Percentiles rank a stretch among this genome's conserved stretches.
phyloP scores from a whole-genome alignment of 2,113 vertebrate species.

The Anolis sagrei region DNA sequence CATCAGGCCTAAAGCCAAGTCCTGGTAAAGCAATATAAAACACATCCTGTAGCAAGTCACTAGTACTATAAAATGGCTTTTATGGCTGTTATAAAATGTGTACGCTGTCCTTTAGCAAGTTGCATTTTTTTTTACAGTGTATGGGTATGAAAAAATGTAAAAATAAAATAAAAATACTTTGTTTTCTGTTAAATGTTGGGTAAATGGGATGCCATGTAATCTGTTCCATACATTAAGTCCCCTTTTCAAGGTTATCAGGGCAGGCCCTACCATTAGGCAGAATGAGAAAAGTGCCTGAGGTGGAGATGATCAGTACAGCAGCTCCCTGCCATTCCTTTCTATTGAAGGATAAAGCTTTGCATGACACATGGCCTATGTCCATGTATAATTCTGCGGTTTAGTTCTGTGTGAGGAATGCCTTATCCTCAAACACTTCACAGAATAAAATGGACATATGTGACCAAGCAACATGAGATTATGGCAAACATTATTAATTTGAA shows the following conservation, averaged over 20 bases:
- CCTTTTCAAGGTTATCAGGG: background rate
- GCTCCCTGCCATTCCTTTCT: background rate
- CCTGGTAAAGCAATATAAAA: conserved; percentile 43
- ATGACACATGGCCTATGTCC: too few species aligned
- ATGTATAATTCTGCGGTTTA: too few species aligned
- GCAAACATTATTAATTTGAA: too few species aligned
- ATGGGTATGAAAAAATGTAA: background rate
- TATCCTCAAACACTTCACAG: too few species aligned
- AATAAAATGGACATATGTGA: too few species aligned
- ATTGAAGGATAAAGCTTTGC: background rate
- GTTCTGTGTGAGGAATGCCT: too few species aligned
- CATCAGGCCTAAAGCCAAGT: conserved; percentile 55
- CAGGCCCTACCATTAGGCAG: background rate
- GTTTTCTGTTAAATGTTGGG: background rate
- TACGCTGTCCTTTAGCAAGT: conserved; percentile 44
- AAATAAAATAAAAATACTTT: background rate
- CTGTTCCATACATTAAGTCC: background rate
- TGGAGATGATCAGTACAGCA: background rate
- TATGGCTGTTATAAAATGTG: conserved; percentile 50
- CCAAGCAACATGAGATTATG: too few species aligned
- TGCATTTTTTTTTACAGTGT: conserved; percentile 2
- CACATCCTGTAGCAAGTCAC: conserved; percentile 52
- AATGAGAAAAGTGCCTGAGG: background rate
- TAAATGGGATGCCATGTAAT: background rate
- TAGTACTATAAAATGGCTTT: background rate